Conservation (phyloP, 2,113 vertebrate species). For the Takifugu bimaculatus region DNA sequence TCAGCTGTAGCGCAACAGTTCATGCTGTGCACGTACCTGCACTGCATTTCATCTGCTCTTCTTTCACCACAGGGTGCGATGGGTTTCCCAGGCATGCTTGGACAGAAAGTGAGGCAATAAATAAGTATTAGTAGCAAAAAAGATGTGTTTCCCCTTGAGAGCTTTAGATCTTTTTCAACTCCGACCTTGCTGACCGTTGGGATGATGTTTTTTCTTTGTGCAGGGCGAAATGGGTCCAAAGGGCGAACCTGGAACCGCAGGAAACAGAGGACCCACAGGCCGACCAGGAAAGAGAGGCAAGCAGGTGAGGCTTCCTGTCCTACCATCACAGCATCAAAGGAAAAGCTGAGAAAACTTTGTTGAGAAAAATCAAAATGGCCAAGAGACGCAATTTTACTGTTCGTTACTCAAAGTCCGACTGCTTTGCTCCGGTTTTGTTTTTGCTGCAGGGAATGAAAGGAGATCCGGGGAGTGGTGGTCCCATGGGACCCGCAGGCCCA, state of each 20-base stretch:
- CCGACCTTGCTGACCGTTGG: background rate
- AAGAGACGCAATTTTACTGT: too few relatives aligned
- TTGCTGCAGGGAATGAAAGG: slow-evolving; percentile 86
- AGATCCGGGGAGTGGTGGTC: slow-evolving; percentile 77
- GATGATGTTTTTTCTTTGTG: slow-evolving; percentile 17
- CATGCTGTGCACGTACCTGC: background rate
- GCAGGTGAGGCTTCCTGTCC: slow-evolving; percentile 74
- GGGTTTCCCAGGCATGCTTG: slow-evolving; percentile 94
- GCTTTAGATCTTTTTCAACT: background rate
- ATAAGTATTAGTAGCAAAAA: background rate
- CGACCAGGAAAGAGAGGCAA: slow-evolving; percentile 96
- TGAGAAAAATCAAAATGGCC: background rate
- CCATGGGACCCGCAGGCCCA: slow-evolving; percentile 86
- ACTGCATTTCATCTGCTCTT: slow-evolving; percentile 3
- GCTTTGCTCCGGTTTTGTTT: slow-evolving; percentile 10
- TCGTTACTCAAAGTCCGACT: background rate
- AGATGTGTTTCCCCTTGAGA: too few relatives aligned
- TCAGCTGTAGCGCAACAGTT: background rate
- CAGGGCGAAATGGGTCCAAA: slow-evolving; percentile 99
- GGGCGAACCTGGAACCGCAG: slow-evolving; percentile 87
- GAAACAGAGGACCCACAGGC: slow-evolving; percentile 92
- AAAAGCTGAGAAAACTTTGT: background rate
- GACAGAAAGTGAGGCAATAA: slow-evolving; percentile 88
- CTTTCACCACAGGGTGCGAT: slow-evolving; percentile 81
- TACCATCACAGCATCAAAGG: too few relatives aligned